A percentile compares a stretch with the other conserved stretches of the same genome.
Evolutionary conservation across 2,888 invertebrate species (phyloP).

Genomic region (Drosophila engyochracea): DNA sequence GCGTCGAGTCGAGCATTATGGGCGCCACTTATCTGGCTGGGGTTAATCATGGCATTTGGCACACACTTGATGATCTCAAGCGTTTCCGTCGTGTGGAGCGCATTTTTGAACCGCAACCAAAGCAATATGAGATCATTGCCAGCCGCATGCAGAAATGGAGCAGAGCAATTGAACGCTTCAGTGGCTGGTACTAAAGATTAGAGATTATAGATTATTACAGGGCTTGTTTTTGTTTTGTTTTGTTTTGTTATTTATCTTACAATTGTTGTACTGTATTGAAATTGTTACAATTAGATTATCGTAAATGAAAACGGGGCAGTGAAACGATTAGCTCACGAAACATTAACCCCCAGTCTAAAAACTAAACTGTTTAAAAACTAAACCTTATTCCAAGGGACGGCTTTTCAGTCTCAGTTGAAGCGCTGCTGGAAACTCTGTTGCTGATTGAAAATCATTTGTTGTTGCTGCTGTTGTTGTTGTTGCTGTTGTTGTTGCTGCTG

Average conservation of each 20-base stretch:
- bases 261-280: conserved; percentile 14
- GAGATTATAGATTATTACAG: conserved; percentile 4
- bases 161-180: conserved; percentile 81
- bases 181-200: conserved; percentile 80
- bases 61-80: conserved; percentile 88
- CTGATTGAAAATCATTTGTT: conserved; percentile 90
- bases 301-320: conserved; percentile 12
- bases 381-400: background rate
- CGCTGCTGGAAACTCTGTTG: conserved; percentile 90
- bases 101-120: conserved; percentile 87
- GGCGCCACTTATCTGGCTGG: conserved; percentile 96
- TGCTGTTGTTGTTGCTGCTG: conserved; percentile 89
- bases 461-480: conserved; percentile 87
- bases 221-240: background rate
- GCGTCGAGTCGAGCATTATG: conserved; percentile 92
- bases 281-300: conserved; percentile 16
- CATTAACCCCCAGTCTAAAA: background rate
- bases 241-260: conserved; percentile 18
- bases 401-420: conserved; percentile 85
- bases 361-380: background rate
- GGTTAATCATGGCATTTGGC: conserved; percentile 92
- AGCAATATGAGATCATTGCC: conserved; percentile 60
- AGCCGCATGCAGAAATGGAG: conserved; percentile 80
- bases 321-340: background rate
- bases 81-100: conserved; percentile 87